Base-by-base conservation (phyloP, 2,888 invertebrate genomes). In the Ligdia adustata region DNA sequence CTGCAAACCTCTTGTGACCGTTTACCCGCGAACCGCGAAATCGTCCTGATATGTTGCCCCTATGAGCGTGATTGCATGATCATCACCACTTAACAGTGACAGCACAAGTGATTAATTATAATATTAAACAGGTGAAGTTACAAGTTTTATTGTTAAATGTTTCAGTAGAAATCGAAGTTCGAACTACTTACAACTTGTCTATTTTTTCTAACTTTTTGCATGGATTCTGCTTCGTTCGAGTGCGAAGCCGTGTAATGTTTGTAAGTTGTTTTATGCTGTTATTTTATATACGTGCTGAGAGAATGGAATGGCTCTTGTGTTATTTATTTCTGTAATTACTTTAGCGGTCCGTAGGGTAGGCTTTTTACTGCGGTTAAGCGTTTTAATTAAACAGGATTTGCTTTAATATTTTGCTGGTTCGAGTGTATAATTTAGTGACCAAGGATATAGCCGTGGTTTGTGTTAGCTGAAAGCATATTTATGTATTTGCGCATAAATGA, bases 91-190 rank as follows among this genome's bases (percentile, higher is more conserved):
- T 74, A 76, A 76, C 65, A 79, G 84, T 84, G 84, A 77, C 72
- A 67, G 64, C 58, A 58, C 72, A 72, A 86, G 87, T 87, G 87
- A 82, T 82, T 77, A 80, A 79, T 74, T 81, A 72, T 75, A 78
- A 69, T 74, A 71, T 66, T 73, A 69, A 73, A 74, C 79, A 82
- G 82, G 87, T 88, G 84, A 83, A 82, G 59, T 76, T 76, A 65
- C 64, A n/a, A 65, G 66, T 69, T 70, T 70, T 69, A 72, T 61
- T 72, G 34, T 35, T 73, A 75, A 63, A 64, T 66, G 64, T 69
- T 66, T 76, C 75, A 66, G 26, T 71, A 71, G 73, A 64, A 69
- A 31, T 72, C 71, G 66, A 75, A 75, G 72, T 75, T 62, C 27
- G 11, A 37, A 42, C 22, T 51, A n/a, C n/a, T n/a, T n/a, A 39